These are phyloP conservation scores for Melieria omissa DNA, from an alignment of 2,888 invertebrate species.

Conservation along the genomic window DNA sequence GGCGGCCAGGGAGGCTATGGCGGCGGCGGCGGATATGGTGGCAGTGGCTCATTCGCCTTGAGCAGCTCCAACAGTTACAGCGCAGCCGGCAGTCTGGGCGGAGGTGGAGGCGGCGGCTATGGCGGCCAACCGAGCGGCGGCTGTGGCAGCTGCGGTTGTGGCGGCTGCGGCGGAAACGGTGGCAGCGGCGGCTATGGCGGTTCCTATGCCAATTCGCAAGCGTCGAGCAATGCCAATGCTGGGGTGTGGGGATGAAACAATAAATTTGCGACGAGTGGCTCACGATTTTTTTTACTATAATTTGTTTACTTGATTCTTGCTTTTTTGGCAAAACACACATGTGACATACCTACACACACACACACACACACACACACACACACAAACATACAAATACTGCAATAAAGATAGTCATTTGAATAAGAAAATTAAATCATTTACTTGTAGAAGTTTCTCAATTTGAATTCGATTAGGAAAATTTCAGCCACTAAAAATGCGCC, in stretches of 20 bases:
- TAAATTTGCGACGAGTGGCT: too few species aligned
- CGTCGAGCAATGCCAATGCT: slow-evolving; percentile 27
- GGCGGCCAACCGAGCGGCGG: slow-evolving; percentile 30
- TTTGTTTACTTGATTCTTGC: too few species aligned
- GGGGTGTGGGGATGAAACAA: slow-evolving; percentile 22
- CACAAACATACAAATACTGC: too few species aligned
- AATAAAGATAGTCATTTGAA: too few species aligned
- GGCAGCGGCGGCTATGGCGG: slow-evolving; percentile 16
- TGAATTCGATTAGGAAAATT: too few species aligned
- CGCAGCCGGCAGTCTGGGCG: slow-evolving; percentile 22
- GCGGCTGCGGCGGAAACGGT: slow-evolving; percentile 20
- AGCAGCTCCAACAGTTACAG: slow-evolving; percentile 36
- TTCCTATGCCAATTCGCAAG: slow-evolving; percentile 23
- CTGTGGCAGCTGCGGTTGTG: slow-evolving; percentile 24
- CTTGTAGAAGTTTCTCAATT: too few species aligned
- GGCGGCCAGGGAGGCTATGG: slow-evolving; percentile 40
- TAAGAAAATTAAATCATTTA: too few species aligned
- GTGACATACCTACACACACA: too few species aligned
- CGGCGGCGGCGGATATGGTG: slow-evolving; percentile 10
- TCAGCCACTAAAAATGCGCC: too few species aligned
- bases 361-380: too few species aligned
- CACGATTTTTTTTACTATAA: too few species aligned
- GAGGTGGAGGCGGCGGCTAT: slow-evolving; percentile 26
- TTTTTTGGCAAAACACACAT: too few species aligned
- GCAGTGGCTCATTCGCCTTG: slow-evolving; percentile 19